Evolutionary conservation across 2,113 vertebrate genomes (phyloP).

Genomic region (Meles meles): DNA sequence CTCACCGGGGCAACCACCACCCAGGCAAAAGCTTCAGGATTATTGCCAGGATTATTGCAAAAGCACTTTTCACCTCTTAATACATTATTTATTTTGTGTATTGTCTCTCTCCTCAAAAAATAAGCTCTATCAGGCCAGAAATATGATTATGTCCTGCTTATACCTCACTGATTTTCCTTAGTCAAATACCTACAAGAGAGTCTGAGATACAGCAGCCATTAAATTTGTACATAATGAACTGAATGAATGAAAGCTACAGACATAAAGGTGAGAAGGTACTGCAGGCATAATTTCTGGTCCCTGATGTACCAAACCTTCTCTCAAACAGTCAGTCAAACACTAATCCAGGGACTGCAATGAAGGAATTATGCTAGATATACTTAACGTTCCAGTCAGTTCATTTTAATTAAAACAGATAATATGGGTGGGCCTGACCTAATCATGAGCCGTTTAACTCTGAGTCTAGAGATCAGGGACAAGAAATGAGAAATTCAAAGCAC

Average conservation of each 20-base stretch:
- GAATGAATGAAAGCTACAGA: not conserved
- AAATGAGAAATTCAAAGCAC: not conserved
- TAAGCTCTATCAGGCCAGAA: not conserved
- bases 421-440: not conserved
- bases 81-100: not conserved
- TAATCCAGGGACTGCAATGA: not conserved
- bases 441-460: not conserved
- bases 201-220: not conserved
- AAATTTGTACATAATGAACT: not conserved
- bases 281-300: not conserved
- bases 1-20: not conserved
- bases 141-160: not conserved
- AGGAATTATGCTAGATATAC: not conserved
- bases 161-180: not conserved
- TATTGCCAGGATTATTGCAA: not conserved
- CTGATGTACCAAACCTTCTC: not conserved
- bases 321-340: not conserved
- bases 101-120: not conserved
- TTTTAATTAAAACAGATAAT: not conserved
- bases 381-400: not conserved
- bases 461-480: not conserved
- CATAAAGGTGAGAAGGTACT: not conserved
- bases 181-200: not conserved
- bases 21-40: not conserved
- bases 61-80: not conserved